Evolutionary conservation across 2,888 invertebrate species (phyloP).

Genomic region (Eulithis testata): DNA sequence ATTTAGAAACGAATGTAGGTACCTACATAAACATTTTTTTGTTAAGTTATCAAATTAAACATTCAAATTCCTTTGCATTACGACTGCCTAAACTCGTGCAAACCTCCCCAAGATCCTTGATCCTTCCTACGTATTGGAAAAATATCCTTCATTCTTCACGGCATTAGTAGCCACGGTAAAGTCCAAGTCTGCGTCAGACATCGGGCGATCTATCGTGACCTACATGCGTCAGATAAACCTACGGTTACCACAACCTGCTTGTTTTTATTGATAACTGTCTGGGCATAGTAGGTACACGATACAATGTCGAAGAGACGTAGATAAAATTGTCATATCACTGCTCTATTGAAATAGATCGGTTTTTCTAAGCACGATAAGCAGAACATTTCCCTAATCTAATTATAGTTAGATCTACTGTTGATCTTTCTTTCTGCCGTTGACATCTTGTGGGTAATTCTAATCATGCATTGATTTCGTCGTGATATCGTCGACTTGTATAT

Average conservation of each 20-base stretch:
- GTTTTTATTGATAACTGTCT: conserved; percentile 21
- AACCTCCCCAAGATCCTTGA: too few relatives aligned
- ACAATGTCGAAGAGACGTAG: conserved; percentile 13
- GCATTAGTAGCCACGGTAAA: conserved; percentile 21
- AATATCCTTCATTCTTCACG: background rate
- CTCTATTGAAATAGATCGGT: background rate
- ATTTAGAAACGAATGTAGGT: too few relatives aligned
- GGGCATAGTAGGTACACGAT: conserved; percentile 14
- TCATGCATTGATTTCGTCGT: conserved; percentile 19
- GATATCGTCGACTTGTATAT: conserved; percentile 9
- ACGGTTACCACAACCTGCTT: conserved; percentile 17
- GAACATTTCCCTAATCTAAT: too few relatives aligned
- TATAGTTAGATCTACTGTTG: background rate
- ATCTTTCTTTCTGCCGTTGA: background rate
- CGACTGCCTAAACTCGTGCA: too few relatives aligned
- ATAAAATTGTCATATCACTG: background rate
- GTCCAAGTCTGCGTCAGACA: conserved; percentile 35
- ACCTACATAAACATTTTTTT: too few relatives aligned
- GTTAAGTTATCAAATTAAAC: too few relatives aligned
- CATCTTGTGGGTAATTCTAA: conserved; percentile 5
- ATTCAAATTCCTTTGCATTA: too few relatives aligned
- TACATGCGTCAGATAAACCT: conserved; percentile 33
- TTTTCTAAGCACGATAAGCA: too few relatives aligned
- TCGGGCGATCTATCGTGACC: conserved; percentile 35
- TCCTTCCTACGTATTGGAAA: too few relatives aligned